Percentiles rank a stretch among this genome's conserved stretches.
Evolutionary conservation across 2,797 vertebrate genomes (phyloP).

Genomic region (Nannoperca obscura): DNA sequence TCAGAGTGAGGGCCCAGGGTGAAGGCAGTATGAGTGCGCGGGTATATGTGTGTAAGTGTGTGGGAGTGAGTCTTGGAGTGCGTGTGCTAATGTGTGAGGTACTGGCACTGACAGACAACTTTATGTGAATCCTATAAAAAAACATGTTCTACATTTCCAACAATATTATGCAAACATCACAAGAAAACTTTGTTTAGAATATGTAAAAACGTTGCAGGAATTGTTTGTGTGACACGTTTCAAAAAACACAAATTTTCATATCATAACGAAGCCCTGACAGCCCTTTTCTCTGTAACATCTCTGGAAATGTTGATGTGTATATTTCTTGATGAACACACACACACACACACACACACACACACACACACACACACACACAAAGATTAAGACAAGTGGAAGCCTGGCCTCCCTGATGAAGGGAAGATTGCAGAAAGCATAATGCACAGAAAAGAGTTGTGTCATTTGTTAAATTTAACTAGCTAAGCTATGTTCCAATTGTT

Average conservation of each 20-base stretch:
- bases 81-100: slow-evolving; percentile 3
- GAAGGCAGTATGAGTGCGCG: slow-evolving; percentile 36
- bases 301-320: neutral
- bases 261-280: neutral
- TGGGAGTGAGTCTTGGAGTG: slow-evolving; percentile 23
- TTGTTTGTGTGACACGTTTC: neutral
- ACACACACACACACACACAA: neutral
- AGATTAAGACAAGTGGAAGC: no score
- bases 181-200: neutral
- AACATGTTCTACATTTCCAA: neutral
- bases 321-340: neutral
- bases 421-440: neutral
- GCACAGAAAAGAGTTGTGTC: neutral
- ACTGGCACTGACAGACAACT: slow-evolving; percentile 35
- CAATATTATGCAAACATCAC: neutral
- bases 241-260: neutral
- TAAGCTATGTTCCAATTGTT: neutral
- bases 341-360: neutral
- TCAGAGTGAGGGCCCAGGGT: slow-evolving; percentile 35
- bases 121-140: slow-evolving; percentile 13
- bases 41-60: slow-evolving; percentile 33
- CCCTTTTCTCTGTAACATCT: neutral
- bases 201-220: neutral
- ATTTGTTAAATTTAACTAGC: neutral
- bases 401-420: neutral